These are phyloP conservation scores for Paguma larvata DNA, from an alignment of 2,797 vertebrate genomes.

Conservation along the genomic window DNA sequence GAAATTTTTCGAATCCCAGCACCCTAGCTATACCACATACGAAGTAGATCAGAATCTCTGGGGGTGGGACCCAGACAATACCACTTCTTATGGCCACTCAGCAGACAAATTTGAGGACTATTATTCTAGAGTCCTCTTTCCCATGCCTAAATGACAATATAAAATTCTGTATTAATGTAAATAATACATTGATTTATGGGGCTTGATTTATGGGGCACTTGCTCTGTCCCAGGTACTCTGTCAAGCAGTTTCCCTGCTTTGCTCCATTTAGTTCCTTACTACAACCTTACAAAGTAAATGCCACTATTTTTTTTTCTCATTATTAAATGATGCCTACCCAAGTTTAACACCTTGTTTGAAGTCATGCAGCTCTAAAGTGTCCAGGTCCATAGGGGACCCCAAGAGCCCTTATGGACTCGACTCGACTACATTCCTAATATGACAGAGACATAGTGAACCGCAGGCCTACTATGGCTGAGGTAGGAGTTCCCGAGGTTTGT, in stretches of 20 bases:
- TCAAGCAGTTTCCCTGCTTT: not conserved
- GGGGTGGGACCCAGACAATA: fast-evolving
- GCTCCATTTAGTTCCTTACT: not conserved
- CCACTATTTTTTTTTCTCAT: not conserved
- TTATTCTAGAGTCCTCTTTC: not conserved
- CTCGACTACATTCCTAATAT: no score
- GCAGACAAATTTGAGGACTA: not conserved
- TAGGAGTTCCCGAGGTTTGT: not conserved
- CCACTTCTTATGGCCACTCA: not conserved
- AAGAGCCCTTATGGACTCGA: not conserved
- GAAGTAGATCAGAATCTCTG: not conserved
- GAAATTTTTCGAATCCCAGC: not conserved
- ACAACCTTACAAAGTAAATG: not conserved
- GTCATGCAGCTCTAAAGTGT: not conserved
- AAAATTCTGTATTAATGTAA: not conserved
- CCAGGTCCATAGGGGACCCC: not conserved
- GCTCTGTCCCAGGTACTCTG: not conserved
- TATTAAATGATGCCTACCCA: not conserved
- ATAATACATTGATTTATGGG: no score
- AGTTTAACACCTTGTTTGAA: not conserved
- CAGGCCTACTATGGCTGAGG: not conserved
- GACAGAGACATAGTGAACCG: not conserved
- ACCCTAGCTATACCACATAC: not conserved
- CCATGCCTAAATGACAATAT: not conserved
- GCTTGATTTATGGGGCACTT: not conserved